These are phyloP conservation scores for Rhodinocichla rosea DNA, from an alignment of 2,113 vertebrate species.

Conservation along the genomic window DNA sequence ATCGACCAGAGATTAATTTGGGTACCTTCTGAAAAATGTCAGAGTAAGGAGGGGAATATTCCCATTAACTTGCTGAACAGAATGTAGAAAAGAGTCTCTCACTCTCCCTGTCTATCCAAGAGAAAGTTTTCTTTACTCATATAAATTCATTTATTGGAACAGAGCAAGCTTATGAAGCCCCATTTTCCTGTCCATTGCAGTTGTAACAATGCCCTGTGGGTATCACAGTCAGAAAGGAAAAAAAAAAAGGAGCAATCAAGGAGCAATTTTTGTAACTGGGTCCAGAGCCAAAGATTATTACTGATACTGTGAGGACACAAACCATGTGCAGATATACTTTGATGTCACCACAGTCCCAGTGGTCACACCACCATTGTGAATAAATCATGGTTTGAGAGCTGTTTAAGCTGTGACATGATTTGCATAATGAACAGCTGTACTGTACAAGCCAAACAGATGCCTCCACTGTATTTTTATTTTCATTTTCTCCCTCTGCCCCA, in stretches of 20 bases:
- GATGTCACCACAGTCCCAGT: neutral
- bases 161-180: neutral
- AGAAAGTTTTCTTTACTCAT: neutral
- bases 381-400: neutral
- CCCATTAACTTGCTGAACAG: neutral
- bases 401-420: neutral
- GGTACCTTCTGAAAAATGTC: neutral
- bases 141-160: neutral
- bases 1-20: neutral
- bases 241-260: neutral
- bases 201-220: neutral
- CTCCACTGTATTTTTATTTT: neutral
- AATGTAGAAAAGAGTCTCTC: neutral
- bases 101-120: neutral
- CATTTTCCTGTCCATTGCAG: neutral
- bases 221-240: neutral
- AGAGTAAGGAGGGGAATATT: neutral
- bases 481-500: neutral
- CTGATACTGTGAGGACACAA: neutral
- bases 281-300: neutral
- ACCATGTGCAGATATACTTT: neutral
- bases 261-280: neutral
- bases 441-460: neutral
- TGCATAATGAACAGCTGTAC: constrained; percentile 8
- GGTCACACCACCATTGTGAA: neutral